Percentiles rank a stretch among this genome's conserved stretches.
Conservation (phyloP, 2,888 invertebrate genomes). For the Stictocephala bisonia region DNA sequence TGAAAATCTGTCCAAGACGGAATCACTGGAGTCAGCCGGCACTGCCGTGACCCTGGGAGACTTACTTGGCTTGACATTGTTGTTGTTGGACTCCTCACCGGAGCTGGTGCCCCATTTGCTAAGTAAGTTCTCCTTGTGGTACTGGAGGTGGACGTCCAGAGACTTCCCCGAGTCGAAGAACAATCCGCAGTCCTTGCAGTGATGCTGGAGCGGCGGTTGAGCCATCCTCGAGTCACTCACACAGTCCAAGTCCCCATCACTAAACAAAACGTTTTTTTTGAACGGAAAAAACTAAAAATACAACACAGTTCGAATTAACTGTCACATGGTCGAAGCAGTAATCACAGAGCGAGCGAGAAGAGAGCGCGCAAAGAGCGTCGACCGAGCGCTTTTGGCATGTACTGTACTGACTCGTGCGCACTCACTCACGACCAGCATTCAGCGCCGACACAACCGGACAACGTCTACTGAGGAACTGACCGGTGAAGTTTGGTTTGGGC, state of each 20-base stretch:
- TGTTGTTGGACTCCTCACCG: constrained; percentile 75
- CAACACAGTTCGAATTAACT: constrained; percentile 18
- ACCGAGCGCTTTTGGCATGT: constrained; percentile 36
- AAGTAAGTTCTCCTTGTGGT: constrained; percentile 81
- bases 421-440: constrained; percentile 38
- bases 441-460: constrained; percentile 22
- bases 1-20: constrained; percentile 40
- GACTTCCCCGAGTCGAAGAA: constrained; percentile 81
- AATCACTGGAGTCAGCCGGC: constrained; percentile 82
- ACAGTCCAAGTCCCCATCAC: constrained; percentile 22
- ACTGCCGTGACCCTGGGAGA: constrained; percentile 66
- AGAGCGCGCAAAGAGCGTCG: background rate
- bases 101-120: constrained; percentile 72
- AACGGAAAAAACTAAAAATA: constrained; percentile 49
- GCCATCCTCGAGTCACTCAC: constrained; percentile 15
- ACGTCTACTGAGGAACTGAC: background rate
- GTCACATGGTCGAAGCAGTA: constrained; percentile 43
- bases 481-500: constrained; percentile 32
- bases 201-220: constrained; percentile 63
- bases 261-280: constrained; percentile 7
- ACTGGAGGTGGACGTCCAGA: constrained; percentile 82
- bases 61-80: constrained; percentile 67
- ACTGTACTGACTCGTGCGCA: constrained; percentile 40
- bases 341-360: background rate
- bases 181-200: constrained; percentile 81